Base-by-base conservation (phyloP, 2,888 invertebrate genomes). In the Hetaerina titia region DNA sequence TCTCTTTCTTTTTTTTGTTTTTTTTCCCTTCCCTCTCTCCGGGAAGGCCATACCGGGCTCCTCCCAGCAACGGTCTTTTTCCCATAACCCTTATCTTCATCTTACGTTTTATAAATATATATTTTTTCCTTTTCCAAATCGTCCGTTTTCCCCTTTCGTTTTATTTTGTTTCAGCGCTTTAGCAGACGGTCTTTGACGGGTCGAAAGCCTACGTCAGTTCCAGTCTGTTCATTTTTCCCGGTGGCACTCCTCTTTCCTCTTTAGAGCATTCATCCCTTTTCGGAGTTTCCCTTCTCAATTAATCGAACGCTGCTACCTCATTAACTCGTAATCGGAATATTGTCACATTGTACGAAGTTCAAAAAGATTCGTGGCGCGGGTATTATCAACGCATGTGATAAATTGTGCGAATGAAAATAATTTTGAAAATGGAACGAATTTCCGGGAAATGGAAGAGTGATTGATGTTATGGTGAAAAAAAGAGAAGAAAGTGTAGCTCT, bases 1-100 rank as follows among this genome's bases (percentile, higher is more conserved):
- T 81, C 13, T 7, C 9, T 81, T 81, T n/a, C n/a, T n/a, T n/a
- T n/a, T n/a, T n/a, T n/a, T n/a, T n/a, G n/a, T n/a, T n/a, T 81
- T 81, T 81, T 81, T 81, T n/a, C 69, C 31, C 45, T 4, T 4
- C 45, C 4, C 45, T 45, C 45, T 45, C 45, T 9, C 81, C 31
- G 81, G 81, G 81, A 81, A 81, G 81, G 9, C 81, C 81, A 15
- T 31, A 31, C 81, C 81, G 11, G 81, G 31, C 31, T 81, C 81
- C 31, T 81, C 81, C 81, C 31, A 15, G n/a, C 25, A 25, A 9
- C 4, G 13, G 81, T 25, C 81, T 13, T 31, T 81, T 69, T 81
- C 81, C 81, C 81, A 81, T 81, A 81, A 81, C 81, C 81, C 81
- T 81, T 81, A 81, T 81, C 81, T 81, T 25, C 81, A 81, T 81